phyloP scores from a whole-genome alignment of 2,888 invertebrate genomes.

The Cryptocephalus moraei region DNA sequence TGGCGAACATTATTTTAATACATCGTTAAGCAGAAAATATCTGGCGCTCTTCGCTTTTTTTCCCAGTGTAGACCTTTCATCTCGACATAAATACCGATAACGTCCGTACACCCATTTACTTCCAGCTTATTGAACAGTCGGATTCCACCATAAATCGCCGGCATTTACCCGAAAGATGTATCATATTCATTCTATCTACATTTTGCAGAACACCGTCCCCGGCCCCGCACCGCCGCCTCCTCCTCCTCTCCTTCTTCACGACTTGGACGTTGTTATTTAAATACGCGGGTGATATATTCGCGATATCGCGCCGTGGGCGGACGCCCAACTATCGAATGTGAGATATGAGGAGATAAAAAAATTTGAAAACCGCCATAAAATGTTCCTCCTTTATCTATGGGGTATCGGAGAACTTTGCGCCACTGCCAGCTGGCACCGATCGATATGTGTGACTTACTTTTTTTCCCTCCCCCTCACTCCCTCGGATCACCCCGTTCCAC shows the following conservation, averaged over 20 bases:
- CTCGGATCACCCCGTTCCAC: too few relatives aligned
- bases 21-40: conserved; percentile 11
- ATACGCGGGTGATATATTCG: conserved; percentile 29
- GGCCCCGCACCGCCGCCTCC: conserved; percentile 12
- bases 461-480: too few relatives aligned
- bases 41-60: conserved; percentile 11
- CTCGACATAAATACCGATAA: conserved; percentile 29
- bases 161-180: conserved; percentile 26
- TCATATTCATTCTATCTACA: conserved; percentile 29
- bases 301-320: conserved; percentile 28
- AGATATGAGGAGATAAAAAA: conserved; percentile 29
- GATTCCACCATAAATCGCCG: conserved; percentile 24
- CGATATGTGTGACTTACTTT: too few relatives aligned
- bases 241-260: not conserved
- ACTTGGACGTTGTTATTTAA: conserved; percentile 27
- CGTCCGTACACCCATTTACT: conserved; percentile 29
- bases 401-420: not conserved
- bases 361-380: conserved; percentile 27
- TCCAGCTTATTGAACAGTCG: conserved; percentile 29
- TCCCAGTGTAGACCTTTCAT: not conserved
- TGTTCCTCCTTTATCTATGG: conserved; percentile 23
- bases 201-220: conserved; percentile 27
- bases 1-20: too few relatives aligned
- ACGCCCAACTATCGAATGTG: conserved; percentile 31
- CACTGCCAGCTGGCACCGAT: too few relatives aligned